Percentiles rank a stretch among this genome's conserved stretches.
These are phyloP conservation scores for Cyphomyrmex costatus DNA, from an alignment of 1,140 invertebrate genomes.

Conservation along the genomic window DNA sequence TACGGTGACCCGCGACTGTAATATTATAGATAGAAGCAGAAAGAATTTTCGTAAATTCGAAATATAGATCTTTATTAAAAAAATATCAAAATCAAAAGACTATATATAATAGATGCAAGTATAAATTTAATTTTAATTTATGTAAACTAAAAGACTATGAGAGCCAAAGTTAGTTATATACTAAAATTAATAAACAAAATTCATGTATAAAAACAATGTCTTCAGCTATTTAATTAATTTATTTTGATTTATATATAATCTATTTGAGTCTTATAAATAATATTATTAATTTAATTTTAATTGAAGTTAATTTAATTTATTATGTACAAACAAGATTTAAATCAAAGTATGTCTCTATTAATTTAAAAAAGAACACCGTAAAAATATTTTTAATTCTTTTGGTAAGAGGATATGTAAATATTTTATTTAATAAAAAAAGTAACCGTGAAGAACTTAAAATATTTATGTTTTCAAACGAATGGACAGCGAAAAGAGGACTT, in stretches of 20 bases:
- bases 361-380: neutral
- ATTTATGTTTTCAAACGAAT: slow-evolving; percentile 2
- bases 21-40: neutral
- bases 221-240: too few species aligned
- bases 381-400: neutral
- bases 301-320: too few species aligned
- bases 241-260: too few species aligned
- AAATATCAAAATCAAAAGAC: neutral
- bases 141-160: too few species aligned
- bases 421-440: neutral
- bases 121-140: too few species aligned
- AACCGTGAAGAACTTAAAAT: neutral
- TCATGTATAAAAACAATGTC: too few species aligned
- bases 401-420: too few species aligned
- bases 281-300: too few species aligned
- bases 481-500: neutral
- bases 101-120: neutral
- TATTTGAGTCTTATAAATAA: too few species aligned
- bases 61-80: neutral
- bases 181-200: too few species aligned
- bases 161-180: too few species aligned
- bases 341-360: neutral
- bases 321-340: neutral
- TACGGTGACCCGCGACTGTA: neutral
- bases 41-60: neutral